Evolutionary conservation across 2,797 vertebrate species (phyloP).

Genomic region (Dallia pectoralis): DNA sequence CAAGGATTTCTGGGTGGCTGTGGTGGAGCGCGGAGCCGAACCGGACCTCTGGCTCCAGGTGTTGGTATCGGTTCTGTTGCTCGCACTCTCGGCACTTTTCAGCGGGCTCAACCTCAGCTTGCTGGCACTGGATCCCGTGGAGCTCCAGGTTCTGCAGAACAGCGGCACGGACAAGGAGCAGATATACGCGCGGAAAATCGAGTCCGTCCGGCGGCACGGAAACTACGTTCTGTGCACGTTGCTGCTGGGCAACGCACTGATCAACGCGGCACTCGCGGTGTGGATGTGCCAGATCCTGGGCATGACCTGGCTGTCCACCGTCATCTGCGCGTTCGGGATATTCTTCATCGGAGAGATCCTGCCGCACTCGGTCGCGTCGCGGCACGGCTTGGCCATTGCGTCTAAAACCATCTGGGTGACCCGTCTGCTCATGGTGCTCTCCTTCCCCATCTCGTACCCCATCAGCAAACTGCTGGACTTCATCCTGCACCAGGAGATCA

Average conservation of each 20-base stretch:
- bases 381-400: conserved; percentile 89
- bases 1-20: conserved; percentile 84
- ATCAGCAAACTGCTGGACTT: conserved; percentile 90
- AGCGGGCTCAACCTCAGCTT: conserved; percentile 86
- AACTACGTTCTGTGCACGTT: conserved; percentile 89
- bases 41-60: conserved; percentile 83
- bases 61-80: conserved; percentile 80
- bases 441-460: conserved; percentile 89
- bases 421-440: conserved; percentile 85
- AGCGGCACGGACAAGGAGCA: conserved; percentile 87
- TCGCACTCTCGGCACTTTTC: conserved; percentile 86
- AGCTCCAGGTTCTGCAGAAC: conserved; percentile 89
- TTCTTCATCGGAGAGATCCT: conserved; percentile 89
- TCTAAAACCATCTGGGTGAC: conserved; percentile 89
- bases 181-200: conserved; percentile 84
- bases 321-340: conserved; percentile 83
- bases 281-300: conserved; percentile 83
- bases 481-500: conserved; percentile 89
- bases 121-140: conserved; percentile 87
- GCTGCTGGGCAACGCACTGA: conserved; percentile 83
- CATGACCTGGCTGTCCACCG: conserved; percentile 83
- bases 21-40: conserved; percentile 72
- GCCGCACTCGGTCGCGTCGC: conserved; percentile 89
- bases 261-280: conserved; percentile 86
- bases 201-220: conserved; percentile 83